Percentiles rank a stretch among this genome's conserved stretches.
These are phyloP conservation scores for Parotia lawesii DNA, from an alignment of 2,113 vertebrate species.

Conservation along the genomic window DNA sequence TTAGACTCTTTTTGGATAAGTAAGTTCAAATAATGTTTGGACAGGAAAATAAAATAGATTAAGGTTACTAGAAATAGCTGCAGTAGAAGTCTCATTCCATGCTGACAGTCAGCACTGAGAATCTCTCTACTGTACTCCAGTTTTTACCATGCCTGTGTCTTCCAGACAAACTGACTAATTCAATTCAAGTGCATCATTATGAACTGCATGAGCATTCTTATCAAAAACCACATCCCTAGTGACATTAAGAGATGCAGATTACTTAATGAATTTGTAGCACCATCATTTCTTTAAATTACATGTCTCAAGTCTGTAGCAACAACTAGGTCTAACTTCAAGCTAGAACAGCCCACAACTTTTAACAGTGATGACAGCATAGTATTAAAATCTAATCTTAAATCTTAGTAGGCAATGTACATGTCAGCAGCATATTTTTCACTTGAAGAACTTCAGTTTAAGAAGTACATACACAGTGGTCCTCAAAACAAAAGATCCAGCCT, in stretches of 20 bases:
- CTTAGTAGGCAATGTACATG: neutral
- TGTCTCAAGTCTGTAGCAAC: slow-evolving; percentile 5
- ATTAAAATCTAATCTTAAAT: slow-evolving; percentile 43
- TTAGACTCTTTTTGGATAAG: neutral
- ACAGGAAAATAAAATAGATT: neutral
- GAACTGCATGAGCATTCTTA: neutral
- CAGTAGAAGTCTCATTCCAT: neutral
- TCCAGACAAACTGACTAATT: neutral
- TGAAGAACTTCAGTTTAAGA: neutral
- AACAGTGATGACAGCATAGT: slow-evolving; percentile 5
- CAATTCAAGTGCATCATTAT: neutral
- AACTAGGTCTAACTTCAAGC: neutral
- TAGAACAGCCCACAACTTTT: slow-evolving; percentile 7
- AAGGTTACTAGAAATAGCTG: neutral
- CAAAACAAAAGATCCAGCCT: neutral
- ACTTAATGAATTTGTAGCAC: slow-evolving; percentile 10
- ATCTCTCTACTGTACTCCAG: neutral
- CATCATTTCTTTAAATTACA: neutral
- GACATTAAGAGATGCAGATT: neutral
- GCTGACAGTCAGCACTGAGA: neutral
- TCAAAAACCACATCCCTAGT: neutral
- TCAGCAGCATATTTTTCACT: neutral
- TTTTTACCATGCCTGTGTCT: neutral
- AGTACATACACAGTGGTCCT: neutral
- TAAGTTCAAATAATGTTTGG: neutral